phyloP scores from a whole-genome alignment of 2,888 invertebrate species.

The Rhimphoctona megacephalus region DNA sequence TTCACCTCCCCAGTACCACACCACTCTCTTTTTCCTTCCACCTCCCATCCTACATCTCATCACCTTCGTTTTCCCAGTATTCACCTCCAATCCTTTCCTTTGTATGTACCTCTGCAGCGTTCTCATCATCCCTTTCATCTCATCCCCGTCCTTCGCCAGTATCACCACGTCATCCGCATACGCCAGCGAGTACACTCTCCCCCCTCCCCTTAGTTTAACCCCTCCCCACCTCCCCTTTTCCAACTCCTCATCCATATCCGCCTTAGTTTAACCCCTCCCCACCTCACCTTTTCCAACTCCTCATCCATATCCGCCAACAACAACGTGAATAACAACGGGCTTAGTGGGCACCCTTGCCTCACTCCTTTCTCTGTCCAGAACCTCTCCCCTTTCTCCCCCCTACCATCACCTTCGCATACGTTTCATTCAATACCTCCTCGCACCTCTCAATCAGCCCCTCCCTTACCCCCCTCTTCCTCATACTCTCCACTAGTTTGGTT shows the following conservation, averaged over 20 bases:
- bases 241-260: no score
- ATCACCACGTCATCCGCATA: slow-evolving; percentile 65
- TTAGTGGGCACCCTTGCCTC: no score
- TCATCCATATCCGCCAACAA: no score
- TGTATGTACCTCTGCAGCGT: background rate
- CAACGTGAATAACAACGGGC: no score
- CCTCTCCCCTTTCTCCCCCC: background rate
- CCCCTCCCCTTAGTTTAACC: slow-evolving; percentile 4
- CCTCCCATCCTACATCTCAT: slow-evolving; percentile 63
- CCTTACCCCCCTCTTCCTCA: slow-evolving; percentile 30
- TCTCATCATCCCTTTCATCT: slow-evolving; percentile 51
- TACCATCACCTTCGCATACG: slow-evolving; percentile 24
- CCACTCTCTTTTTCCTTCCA: slow-evolving; percentile 16
- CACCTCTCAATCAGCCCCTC: slow-evolving; percentile 19
- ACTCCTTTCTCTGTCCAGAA: background rate
- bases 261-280: no score
- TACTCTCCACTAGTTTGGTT: background rate
- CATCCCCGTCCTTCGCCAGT: slow-evolving; percentile 33
- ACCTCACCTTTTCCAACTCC: no score
- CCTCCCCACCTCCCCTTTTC: no score
- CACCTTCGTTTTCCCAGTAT: slow-evolving; percentile 62
- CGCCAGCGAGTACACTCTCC: slow-evolving; percentile 26
- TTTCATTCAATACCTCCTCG: background rate
- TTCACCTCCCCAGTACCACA: slow-evolving; percentile 33
- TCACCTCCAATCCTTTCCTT: slow-evolving; percentile 47